Conservation (phyloP, 1,140 invertebrate genomes). For the Drosophila nebulosa region DNA sequence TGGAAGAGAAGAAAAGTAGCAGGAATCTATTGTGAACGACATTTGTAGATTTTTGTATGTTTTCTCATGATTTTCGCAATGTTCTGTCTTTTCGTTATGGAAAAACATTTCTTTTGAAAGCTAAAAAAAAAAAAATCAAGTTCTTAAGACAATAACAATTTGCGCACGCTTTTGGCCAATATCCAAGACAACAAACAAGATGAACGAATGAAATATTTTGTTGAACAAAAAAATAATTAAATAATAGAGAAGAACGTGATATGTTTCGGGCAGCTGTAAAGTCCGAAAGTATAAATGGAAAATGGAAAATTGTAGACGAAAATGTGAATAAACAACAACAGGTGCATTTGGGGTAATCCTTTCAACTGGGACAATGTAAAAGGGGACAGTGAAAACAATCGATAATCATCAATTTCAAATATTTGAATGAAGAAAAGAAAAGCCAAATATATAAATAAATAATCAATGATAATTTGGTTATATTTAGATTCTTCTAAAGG, state of each 20-base stretch:
- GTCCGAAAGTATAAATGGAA: not conserved
- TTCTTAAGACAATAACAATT: conserved; percentile 64
- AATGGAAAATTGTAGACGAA: not conserved
- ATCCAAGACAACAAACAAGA: conserved; percentile 34
- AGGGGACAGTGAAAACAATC: not conserved
- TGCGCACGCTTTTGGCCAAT: conserved; percentile 72
- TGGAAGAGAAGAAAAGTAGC: conserved; percentile 41
- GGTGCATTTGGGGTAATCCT: conserved; percentile 23
- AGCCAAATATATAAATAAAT: not conserved
- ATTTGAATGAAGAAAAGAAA: no score
- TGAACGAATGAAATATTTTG: not conserved
- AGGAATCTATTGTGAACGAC: conserved; percentile 25
- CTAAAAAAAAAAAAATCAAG: conserved; percentile 28
- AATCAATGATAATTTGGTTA: not conserved
- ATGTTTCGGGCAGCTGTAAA: conserved; percentile 12
- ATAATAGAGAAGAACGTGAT: conserved; percentile 38
- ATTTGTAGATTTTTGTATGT: conserved; percentile 24
- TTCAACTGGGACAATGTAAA: not conserved
- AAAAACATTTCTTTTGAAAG: conserved; percentile 54
- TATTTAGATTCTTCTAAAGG: not conserved
- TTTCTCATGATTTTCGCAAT: not conserved
- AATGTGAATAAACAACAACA: conserved; percentile 41
- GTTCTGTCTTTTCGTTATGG: conserved; percentile 40
- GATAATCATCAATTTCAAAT: conserved; percentile 7
- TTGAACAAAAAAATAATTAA: conserved; percentile 18